A percentile compares a stretch with the other conserved stretches of the same genome.
Conservation (phyloP, 2,888 invertebrate species). For the Fragum whitleyi region DNA sequence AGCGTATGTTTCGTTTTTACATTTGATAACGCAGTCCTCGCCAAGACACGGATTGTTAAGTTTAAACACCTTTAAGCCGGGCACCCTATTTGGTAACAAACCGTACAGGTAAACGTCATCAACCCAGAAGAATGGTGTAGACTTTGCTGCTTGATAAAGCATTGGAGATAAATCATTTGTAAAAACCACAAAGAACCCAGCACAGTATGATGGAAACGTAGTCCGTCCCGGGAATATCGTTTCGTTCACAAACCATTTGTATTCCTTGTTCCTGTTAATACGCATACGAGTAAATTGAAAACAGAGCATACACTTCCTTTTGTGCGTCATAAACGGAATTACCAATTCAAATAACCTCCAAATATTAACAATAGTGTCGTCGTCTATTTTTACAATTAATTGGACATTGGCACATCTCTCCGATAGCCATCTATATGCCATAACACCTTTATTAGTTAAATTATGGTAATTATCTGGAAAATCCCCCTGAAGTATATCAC, state of each 20-base stretch:
- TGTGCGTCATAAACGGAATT: not conserved
- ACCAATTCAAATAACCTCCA: not conserved
- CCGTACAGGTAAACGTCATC: conserved; percentile 16
- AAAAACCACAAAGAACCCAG: conserved; percentile 9
- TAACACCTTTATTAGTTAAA: conserved; percentile 11
- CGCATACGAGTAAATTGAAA: not conserved
- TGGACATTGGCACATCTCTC: not conserved
- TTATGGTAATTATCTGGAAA: not conserved
- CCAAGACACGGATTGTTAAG: not conserved
- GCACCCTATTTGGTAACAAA: not conserved
- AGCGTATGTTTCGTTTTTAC: not conserved
- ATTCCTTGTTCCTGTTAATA: not conserved
- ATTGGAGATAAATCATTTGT: conserved; percentile 3
- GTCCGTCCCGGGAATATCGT: not conserved
- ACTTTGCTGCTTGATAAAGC: not conserved
- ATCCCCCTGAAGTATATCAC: conserved; percentile 15
- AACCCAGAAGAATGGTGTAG: conserved; percentile 17
- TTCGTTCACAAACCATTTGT: not conserved
- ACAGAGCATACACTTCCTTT: not conserved
- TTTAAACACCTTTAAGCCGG: not conserved
- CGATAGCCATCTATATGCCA: not conserved
- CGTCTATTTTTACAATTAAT: not conserved
- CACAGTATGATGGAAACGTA: not conserved
- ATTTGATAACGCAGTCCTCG: not conserved
- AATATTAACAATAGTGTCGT: not conserved